Conservation (phyloP, 2,113 vertebrate genomes). For the Kobus ellipsiprymnus region DNA sequence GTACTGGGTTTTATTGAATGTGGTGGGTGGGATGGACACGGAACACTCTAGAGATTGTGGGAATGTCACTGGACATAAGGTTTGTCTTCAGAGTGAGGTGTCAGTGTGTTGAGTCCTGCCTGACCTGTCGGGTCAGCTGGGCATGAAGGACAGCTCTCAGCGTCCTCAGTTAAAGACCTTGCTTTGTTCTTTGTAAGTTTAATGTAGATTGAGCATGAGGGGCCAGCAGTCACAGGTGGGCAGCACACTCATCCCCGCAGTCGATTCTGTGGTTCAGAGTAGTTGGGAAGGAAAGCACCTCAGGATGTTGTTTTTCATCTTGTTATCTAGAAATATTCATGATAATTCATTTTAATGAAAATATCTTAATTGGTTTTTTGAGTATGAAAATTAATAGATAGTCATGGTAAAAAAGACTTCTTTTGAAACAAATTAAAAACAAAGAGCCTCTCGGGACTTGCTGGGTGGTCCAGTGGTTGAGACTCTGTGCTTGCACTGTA, state of each 20-base stretch:
- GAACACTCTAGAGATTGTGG: not conserved
- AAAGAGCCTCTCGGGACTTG: not conserved
- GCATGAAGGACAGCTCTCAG: not conserved
- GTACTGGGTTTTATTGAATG: not conserved
- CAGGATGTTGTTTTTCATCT: not conserved
- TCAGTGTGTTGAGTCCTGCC: not conserved
- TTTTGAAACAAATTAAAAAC: not conserved
- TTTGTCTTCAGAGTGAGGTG: not conserved
- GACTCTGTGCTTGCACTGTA: not conserved
- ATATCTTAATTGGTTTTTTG: not conserved
- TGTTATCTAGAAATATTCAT: not conserved
- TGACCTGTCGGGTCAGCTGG: not conserved
- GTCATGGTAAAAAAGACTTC: not conserved
- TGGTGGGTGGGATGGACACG: not conserved
- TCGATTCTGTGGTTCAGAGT: not conserved
- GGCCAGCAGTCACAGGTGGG: not conserved
- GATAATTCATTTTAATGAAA: constrained; percentile 17
- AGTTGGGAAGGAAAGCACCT: constrained; percentile 7
- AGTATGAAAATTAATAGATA: not conserved
- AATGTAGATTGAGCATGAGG: not conserved
- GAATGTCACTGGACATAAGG: not conserved
- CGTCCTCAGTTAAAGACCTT: not conserved
- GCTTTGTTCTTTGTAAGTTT: not conserved
- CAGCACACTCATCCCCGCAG: not conserved
- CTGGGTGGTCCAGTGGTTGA: not conserved